Conservation (phyloP, 2,797 vertebrate genomes). For the Eurystomus glaucurus region DNA sequence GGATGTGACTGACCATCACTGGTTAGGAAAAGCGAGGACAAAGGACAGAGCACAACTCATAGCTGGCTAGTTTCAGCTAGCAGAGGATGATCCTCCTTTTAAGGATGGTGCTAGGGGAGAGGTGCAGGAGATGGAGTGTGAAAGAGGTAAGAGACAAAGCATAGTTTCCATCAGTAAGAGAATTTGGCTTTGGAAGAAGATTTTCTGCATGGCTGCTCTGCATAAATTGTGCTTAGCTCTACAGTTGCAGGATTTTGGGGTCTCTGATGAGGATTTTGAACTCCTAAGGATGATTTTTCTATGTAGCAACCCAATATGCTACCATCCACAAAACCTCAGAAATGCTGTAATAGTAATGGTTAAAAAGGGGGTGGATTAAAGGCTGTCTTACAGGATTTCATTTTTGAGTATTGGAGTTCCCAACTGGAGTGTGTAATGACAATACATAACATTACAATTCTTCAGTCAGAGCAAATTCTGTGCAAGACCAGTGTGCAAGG, state of each 20-base stretch:
- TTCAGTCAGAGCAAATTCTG: background rate
- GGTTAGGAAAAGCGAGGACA: background rate
- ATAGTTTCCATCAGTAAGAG: background rate
- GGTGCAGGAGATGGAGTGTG: background rate
- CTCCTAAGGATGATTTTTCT: background rate
- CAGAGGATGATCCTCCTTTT: background rate
- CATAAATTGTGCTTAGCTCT: constrained; percentile 25
- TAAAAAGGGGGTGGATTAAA: background rate
- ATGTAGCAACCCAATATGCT: background rate
- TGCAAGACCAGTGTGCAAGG: background rate
- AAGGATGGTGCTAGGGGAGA: background rate
- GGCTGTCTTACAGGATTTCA: background rate
- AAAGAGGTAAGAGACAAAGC: background rate
- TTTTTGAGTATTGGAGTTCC: background rate
- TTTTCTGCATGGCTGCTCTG: constrained; percentile 19
- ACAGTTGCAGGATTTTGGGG: background rate
- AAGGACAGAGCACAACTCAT: background rate
- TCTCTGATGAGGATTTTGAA: background rate
- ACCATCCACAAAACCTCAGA: background rate
- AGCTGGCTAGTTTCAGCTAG: background rate
- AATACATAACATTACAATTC: background rate
- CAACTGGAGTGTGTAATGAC: fast-evolving
- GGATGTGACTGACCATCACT: background rate
- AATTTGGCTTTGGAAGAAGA: constrained; percentile 13
- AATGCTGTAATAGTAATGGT: background rate